Evolutionary conservation across 2,888 invertebrate species (phyloP).

Genomic region (Drosophila austrosaltans): DNA sequence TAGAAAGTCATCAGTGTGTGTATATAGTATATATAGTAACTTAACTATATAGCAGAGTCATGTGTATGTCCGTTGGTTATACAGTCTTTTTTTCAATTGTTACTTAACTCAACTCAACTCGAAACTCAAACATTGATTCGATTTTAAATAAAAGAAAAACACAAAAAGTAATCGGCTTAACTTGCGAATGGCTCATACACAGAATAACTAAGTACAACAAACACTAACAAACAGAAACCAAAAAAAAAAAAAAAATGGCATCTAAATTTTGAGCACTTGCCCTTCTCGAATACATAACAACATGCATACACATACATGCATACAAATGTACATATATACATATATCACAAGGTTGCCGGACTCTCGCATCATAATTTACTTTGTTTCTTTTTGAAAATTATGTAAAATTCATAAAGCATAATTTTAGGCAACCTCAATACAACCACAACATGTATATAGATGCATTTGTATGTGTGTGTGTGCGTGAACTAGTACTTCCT

Average conservation of each 20-base stretch:
- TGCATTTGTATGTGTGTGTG: neutral
- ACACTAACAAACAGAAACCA: conserved; percentile 7
- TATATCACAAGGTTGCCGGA: neutral
- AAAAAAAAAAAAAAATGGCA: conserved; percentile 11
- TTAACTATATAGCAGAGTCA: neutral
- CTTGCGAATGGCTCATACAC: conserved; percentile 72
- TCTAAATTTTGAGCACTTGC: conserved; percentile 8
- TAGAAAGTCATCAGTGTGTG: neutral
- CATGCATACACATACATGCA: neutral
- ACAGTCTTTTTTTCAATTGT: neutral
- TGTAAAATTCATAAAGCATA: too few relatives aligned
- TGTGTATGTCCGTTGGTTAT: neutral
- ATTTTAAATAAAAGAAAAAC: conserved; percentile 12
- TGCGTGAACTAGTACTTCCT: neutral
- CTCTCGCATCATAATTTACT: too few relatives aligned
- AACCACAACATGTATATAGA: neutral
- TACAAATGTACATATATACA: neutral
- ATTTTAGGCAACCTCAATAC: conserved; percentile 18
- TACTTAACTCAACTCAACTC: conserved; percentile 2
- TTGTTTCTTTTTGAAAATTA: too few relatives aligned
- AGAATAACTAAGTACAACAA: conserved; percentile 13
- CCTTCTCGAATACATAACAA: too few relatives aligned
- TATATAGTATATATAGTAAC: neutral
- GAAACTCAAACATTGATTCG: conserved; percentile 4
- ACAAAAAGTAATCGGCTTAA: conserved; percentile 65